These are phyloP conservation scores for Lepus timidus DNA, from an alignment of 2,113 vertebrate genomes.

Conservation along the genomic window DNA sequence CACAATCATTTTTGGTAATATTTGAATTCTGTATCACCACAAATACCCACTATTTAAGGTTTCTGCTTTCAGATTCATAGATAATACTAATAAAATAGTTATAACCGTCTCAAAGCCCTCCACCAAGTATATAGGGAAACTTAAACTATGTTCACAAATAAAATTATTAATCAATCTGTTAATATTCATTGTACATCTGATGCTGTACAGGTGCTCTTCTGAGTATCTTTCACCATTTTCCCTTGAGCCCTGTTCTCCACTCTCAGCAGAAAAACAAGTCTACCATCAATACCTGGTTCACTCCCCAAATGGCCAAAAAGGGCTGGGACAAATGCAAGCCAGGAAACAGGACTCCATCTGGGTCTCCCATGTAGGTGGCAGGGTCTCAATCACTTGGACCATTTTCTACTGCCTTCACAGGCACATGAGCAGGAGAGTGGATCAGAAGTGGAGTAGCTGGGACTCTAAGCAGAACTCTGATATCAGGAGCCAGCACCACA, in stretches of 20 bases:
- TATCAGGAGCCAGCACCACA: too few relatives aligned
- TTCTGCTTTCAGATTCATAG: slow-evolving; percentile 5
- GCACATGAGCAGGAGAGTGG: too few relatives aligned
- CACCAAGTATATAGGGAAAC: not conserved
- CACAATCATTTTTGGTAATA: not conserved
- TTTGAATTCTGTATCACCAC: not conserved
- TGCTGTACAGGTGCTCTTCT: not conserved
- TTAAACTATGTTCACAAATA: not conserved
- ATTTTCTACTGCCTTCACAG: too few relatives aligned
- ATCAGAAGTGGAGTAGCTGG: too few relatives aligned
- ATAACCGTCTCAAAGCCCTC: not conserved
- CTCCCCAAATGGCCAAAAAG: too few relatives aligned
- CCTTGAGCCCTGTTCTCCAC: not conserved
- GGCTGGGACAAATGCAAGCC: too few relatives aligned
- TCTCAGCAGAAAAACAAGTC: not conserved
- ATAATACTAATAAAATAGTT: not conserved
- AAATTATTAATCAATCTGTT: not conserved
- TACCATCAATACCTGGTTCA: not conserved
- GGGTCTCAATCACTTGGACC: too few relatives aligned
- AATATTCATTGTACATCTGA: not conserved
- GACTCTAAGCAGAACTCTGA: too few relatives aligned
- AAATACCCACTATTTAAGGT: not conserved
- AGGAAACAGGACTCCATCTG: too few relatives aligned
- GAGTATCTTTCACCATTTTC: not conserved
- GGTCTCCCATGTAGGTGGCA: too few relatives aligned